Base-by-base conservation (phyloP, 2,797 vertebrate species). In the Fistularia tabacaria region DNA sequence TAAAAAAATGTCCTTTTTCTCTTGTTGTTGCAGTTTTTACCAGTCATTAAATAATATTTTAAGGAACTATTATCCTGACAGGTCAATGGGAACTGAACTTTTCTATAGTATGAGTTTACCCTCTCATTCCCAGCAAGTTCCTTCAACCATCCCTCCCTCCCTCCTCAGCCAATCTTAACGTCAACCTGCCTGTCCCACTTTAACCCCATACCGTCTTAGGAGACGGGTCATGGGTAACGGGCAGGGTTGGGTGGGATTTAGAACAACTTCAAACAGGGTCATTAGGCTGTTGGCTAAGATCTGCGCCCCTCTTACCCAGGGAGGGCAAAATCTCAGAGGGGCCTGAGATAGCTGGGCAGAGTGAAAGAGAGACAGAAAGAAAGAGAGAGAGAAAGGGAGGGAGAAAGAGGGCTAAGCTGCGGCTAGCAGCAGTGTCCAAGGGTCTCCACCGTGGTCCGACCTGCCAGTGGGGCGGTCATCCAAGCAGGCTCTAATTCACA, bases 401-500 rank as follows among this genome's bases (percentile, higher is more conserved):
- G 69, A 41, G 48, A 56, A 54, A 57, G 74, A 57, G 66, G 57
- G 76, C 80, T 86, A 88, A 85, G 82, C 84, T 77, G 74, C 77
- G 59, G 79, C 84, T 85, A 87, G 82, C 88, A 87, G 85, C 92
- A 92, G 93, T 90, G 91, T 94, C 93, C 94, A 93, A 92, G 92
- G 94, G 95, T 95, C 93, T 94, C 81, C 85, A 92, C 90, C 87
- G 88, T 89, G 90, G 92, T 92, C 91, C 93, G 91, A 94, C 92
- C 93, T 93, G 94, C 93, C 95, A 94, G 91, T 93, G 86, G 89
- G 89, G 91, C 82, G 86, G 90, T 82, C 93, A 94, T 92, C 88
- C 90, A 93, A 93, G 93, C 91, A 89, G 89, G 87, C 91, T 88
- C 92, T 97, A 95, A 98, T 95, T 92, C 92, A 92, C 90, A 93